Evolutionary conservation across 2,113 vertebrate species (phyloP), one percentile per base, ranked within the genome.

Genomic region (Lampris megalopsis): DNA sequence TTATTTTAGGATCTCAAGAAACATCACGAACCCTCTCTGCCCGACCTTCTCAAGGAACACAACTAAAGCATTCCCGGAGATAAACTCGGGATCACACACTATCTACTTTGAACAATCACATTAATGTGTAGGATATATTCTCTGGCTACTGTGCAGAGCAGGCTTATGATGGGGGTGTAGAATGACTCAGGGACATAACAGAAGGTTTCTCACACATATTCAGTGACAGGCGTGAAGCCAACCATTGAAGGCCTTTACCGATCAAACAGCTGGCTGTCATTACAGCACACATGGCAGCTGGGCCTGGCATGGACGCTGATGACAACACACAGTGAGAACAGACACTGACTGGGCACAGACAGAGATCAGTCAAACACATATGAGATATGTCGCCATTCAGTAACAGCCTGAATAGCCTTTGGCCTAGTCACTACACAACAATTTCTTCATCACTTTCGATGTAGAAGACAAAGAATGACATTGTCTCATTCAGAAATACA

Each of bases 161-260:
- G 3, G 1, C 43, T 72, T 71, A 66, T 75, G 67, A 57, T 64
- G 80, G 56, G 64, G 52, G 70, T 81, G 71, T 72, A 82, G 79
- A 85, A 84, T 71, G 85, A 88, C 59, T 24, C 54, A 74, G 64
- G 77, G 77, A 75, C 70, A 74, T 73, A 80, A 63, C 48, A 48
- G 76, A 71, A 82, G 86, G 78, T 90, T 92, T 92, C 90, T 90
- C 89, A 89, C 91, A 91, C 88, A 77, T 90, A 92, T 89, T 92
- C 82, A 86, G 87, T 90, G 90, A 91, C 91, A 86, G 57, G 79
- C 82, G 50, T 1, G 57, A 78, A 75, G 78, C 57, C 24, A 24
- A 24, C 24, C 24, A 24, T 24, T 24, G 24, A 24, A 24, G 24
- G 24, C 24, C 42, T 48, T 24, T 35, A 49, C 24, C 71, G 63